Evolutionary conservation across 2,113 vertebrate species (phyloP), one percentile per base, ranked within the genome.

Genomic region (Helogale parvula): DNA sequence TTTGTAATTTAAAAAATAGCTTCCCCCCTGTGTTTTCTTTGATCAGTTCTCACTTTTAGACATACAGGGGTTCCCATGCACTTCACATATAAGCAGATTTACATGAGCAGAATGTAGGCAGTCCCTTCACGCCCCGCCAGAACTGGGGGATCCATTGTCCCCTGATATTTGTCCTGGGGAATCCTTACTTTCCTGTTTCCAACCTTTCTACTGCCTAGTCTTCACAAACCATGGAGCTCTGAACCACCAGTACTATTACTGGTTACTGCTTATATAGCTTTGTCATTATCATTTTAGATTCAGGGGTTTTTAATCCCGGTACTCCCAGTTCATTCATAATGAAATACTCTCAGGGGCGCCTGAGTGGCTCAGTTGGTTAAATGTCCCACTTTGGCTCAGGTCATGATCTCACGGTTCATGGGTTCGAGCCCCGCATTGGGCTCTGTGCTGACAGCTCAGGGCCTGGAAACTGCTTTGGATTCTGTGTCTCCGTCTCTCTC

Each of bases 1-100:
- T 76, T 74, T 93, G 91, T 80, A 85, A 88, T 68, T 90, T 90
- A 4, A 47, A 91, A 88, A 91, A 38, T 47, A 85, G 4, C 17
- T 54, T 47, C 21, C 29, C 7, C 25, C 19, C 13, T 57, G 21
- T 50, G 19, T 79, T 57, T 91, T 33, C 17, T 76, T 93, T 57
- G 23, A 45, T 77, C 15, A 15, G 21, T 54, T 3, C 23, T 82
- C 15, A 23, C 35, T 74, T 2, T 15, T 31, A 76, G 60, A 16
- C 10, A 31, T 10, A 68, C n/a, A 66, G 38, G 7, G 45, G 6
- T 45, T 31, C 29, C 21, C 31, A 14, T 25, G 19, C 29, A 19
- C 9, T 71, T 71, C n/a, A 63, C 45, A 83, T 23, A 63, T 68
- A 60, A 86, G 65, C 66, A 76, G 6, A 57, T 35, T 69, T 65